Evolutionary conservation across 1,140 invertebrate genomes (phyloP), one percentile per base, ranked within the genome.

Genomic region (Formica exsecta): DNA sequence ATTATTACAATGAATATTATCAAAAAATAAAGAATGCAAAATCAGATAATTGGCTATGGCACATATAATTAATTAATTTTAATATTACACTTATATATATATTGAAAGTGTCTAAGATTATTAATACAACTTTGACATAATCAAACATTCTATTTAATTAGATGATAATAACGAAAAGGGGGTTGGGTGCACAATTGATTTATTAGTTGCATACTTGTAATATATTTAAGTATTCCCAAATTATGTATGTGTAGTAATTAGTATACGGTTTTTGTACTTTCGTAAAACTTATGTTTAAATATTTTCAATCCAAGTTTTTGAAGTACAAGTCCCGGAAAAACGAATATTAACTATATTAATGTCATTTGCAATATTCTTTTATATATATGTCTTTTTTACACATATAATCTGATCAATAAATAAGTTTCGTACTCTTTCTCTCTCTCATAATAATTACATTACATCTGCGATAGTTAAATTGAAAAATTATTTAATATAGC

Each of bases 31-130:
- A 29, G 3, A 16, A 61, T 61, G 3, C n/a, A 41, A 32, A 59
- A 48, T 68, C 13, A 68, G 11, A 48, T 7, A 68, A 68, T 48
- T 44, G 22, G 41, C 16, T 44, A 44, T 25, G 5, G 32, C 68
- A 71, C 16, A 54, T 36, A 9, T 57, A 38, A 74, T 59, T 22
- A 36, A 74, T 74, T 74, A 13, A 38, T 38, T 74, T 61, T 61
- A 38, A 41, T 38, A 29, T 59, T 59, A 25, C n/a, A 32, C 3
- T 32, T 32, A 19, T 22, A 51, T 75, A 25, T 32, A 38, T 59
- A 71, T 61, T 51, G 19, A 41, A 3, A 41, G 1, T n/a, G n/a
- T 22, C 22, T 22, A 22, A 22, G 22, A 22, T 62, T n/a, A 11
- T 44, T 74, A 59, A 75, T 8, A 59, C 3, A 7, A 11, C 29